These are phyloP conservation scores for Morus bassanus DNA, from an alignment of 2,797 vertebrate genomes.

Conservation along the genomic window DNA sequence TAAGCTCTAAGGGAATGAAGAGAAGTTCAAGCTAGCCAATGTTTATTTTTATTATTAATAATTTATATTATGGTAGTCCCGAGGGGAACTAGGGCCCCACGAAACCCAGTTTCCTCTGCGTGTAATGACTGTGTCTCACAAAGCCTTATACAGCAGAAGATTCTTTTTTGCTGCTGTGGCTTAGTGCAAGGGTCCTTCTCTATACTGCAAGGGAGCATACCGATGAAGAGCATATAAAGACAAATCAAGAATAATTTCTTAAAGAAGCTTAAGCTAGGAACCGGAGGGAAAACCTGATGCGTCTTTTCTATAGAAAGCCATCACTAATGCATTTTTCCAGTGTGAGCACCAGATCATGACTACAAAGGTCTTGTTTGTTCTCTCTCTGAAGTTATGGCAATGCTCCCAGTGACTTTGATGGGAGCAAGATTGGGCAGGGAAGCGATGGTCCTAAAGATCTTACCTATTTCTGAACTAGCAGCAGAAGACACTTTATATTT, in stretches of 20 bases:
- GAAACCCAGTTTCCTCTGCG: conserved; percentile 15
- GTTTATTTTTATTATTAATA: conserved; percentile 70
- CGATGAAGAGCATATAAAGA: background rate
- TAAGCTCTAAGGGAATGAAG: conserved; percentile 43
- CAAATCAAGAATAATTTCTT: background rate
- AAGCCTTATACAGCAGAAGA: background rate
- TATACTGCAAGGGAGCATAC: background rate
- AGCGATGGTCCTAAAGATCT: background rate
- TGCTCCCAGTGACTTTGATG: background rate
- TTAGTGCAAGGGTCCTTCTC: background rate
- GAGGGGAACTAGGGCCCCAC: conserved; percentile 21
- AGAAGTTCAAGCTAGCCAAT: conserved; percentile 49
- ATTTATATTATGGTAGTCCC: conserved; percentile 48
- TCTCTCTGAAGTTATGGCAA: background rate
- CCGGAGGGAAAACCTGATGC: background rate
- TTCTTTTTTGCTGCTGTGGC: background rate
- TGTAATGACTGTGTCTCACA: background rate
- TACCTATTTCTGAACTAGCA: background rate
- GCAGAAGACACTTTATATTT: background rate
- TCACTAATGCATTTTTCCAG: conserved; percentile 33
- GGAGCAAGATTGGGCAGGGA: background rate
- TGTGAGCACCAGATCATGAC: background rate
- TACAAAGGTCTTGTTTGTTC: background rate
- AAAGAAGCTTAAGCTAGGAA: background rate
- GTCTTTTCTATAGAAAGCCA: background rate